Base-by-base conservation (phyloP, 2,113 vertebrate genomes). In the Oreocharis arfaki region DNA sequence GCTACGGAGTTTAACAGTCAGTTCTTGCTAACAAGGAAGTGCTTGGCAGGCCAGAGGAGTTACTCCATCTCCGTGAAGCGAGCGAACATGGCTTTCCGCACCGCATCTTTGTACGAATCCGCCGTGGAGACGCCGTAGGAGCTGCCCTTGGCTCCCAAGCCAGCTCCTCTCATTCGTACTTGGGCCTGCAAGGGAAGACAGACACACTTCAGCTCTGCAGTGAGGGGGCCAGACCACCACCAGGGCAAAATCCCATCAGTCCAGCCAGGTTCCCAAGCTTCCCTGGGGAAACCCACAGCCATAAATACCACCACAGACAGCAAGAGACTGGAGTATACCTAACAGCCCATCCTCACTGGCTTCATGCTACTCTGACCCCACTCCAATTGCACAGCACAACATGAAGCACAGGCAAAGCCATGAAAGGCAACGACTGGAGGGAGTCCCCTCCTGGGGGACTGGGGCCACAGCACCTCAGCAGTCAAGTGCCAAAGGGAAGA, bases 21-120 rank as follows among this genome's bases (percentile, higher is more conserved):
- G 78, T 96, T 95, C 68, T 74, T 69, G 79, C 87, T 56, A 95
- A 37, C 69, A 27, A 55, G 83, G 15, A 23, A 55, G 89, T 7
- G 53, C 57, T 65, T 4, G 9, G 42, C 6, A 9, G 65, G 64
- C 68, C 50, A 28, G 28, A 56, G 42, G 6, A 3, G 11, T 98
- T 95, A 99, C 92, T 99, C 99, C 97, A 99, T 98, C 95, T 99
- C 99, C 2, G 99, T 99, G 98, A 99, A 99, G 46, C 99, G 99
- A 33, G 99, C 99, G 11, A 99, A 99, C 99, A 99, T 99, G 94
- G 99, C 99, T 99, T 99, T 99, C 90, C 99, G 98, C 82, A 99
- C 99, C 0, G 99, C 99, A 5, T 99, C 99, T 97, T 99, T 99
- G 97, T 99, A 99, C 0, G 99, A 99, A 93, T 99, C 99, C 0